phyloP scores from a whole-genome alignment of 2,888 invertebrate genomes.

The Hydraecia micacea region DNA sequence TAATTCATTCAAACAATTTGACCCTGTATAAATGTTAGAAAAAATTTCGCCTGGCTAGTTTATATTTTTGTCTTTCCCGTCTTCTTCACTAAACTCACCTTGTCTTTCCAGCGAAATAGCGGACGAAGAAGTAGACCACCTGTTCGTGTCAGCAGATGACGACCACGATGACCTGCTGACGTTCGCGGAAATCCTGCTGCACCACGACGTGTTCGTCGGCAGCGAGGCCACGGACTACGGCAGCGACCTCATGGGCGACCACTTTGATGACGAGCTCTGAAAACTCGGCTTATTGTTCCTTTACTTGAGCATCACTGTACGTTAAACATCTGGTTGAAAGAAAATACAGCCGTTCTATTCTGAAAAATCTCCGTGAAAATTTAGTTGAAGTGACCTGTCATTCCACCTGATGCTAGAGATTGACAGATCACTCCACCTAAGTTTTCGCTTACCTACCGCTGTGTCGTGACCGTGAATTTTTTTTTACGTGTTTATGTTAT shows the following conservation, averaged over 20 bases:
- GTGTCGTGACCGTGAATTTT: neutral
- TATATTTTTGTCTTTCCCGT: neutral
- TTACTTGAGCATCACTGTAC: conserved; percentile 34
- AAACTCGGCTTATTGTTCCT: conserved; percentile 10
- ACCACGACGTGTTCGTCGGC: conserved; percentile 97
- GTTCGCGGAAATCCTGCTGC: conserved; percentile 94
- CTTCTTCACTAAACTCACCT: neutral
- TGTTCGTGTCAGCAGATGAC: conserved; percentile 96
- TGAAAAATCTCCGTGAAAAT: neutral
- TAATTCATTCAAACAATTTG: neutral
- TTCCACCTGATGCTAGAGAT: neutral
- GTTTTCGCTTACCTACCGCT: neutral
- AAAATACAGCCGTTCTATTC: neutral
- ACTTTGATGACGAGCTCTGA: conserved; percentile 95
- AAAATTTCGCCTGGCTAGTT: neutral
- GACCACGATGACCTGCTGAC: conserved; percentile 95
- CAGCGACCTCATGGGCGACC: conserved; percentile 95
- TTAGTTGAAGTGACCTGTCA: neutral
- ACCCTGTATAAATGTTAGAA: neutral
- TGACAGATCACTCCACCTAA: neutral
- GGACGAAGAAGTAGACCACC: conserved; percentile 96
- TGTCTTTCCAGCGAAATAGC: conserved; percentile 93
- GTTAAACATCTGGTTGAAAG: neutral
- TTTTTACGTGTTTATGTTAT: neutral
- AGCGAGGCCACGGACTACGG: conserved; percentile 98